Evolutionary conservation across 1,140 invertebrate genomes (phyloP).

Genomic region (Apis dorsata): DNA sequence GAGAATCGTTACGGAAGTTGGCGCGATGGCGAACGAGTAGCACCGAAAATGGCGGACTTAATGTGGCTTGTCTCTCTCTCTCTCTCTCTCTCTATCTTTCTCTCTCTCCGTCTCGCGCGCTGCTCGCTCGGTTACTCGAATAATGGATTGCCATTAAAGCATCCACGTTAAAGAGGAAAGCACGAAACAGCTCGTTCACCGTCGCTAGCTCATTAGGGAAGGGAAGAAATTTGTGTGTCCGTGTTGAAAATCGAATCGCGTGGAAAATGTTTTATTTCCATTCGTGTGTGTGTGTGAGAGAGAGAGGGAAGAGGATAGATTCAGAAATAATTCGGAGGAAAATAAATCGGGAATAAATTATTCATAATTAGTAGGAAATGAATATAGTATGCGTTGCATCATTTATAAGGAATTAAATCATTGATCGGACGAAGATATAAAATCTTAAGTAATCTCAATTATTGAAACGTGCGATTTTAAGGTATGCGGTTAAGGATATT

Average conservation of each 20-base stretch:
- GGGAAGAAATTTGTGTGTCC: conserved; percentile 51
- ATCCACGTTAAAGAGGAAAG: conserved; percentile 59
- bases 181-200: conserved; percentile 9
- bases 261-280: not conserved
- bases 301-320: too few relatives aligned
- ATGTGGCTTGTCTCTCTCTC: conserved; percentile 1
- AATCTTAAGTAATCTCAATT: too few relatives aligned
- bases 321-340: not conserved
- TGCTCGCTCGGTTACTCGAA: conserved; percentile 44
- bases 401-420: too few relatives aligned
- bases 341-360: too few relatives aligned
- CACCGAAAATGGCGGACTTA: conserved; percentile 52
- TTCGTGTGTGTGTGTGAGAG: not conserved
- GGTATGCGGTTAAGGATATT: too few relatives aligned
- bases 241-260: conserved; percentile 32
- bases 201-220: conserved; percentile 39
- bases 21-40: not conserved
- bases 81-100: not conserved
- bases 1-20: conserved; percentile 29
- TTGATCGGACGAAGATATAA: too few relatives aligned
- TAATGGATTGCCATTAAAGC: conserved; percentile 61
- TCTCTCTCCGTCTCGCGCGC: not conserved
- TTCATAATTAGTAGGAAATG: too few relatives aligned
- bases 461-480: too few relatives aligned
- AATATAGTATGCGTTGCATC: too few relatives aligned